Percentiles rank a stretch among this genome's conserved stretches.
Evolutionary conservation across 2,797 vertebrate species (phyloP).

Genomic region (Melanotaenia trifasciata): DNA sequence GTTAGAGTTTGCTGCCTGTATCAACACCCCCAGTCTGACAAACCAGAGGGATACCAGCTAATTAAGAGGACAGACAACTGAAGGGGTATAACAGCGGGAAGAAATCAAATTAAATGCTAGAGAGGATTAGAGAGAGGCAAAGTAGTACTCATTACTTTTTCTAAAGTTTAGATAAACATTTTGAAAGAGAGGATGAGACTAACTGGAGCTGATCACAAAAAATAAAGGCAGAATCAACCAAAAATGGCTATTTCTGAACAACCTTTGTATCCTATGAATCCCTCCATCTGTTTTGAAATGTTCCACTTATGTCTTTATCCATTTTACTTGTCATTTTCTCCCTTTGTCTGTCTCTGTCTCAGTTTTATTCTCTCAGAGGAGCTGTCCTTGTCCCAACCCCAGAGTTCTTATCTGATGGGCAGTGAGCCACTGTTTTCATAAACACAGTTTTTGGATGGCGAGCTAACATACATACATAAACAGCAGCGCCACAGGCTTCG

Average conservation of each 20-base stretch:
- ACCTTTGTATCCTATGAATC: constrained; percentile 44
- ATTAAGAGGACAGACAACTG: constrained; percentile 73
- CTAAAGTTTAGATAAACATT: constrained; percentile 54
- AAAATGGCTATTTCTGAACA: constrained; percentile 46
- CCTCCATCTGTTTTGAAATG: constrained; percentile 31
- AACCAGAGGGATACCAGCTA: constrained; percentile 74
- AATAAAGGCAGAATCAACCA: constrained; percentile 22
- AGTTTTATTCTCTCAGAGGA: constrained; percentile 53
- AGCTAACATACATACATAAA: constrained; percentile 75
- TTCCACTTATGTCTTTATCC: constrained; percentile 37
- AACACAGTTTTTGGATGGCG: constrained; percentile 77
- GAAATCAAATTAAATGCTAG: constrained; percentile 76
- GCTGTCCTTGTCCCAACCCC: constrained; percentile 56
- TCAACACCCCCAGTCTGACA: constrained; percentile 70
- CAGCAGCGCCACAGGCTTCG: constrained; percentile 74
- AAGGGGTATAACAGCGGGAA: constrained; percentile 64
- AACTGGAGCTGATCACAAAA: constrained; percentile 14
- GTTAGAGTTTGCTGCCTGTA: constrained; percentile 58
- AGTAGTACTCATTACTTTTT: constrained; percentile 65
- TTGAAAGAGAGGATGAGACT: constrained; percentile 34
- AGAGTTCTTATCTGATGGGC: constrained; percentile 77
- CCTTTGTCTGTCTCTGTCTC: constrained; percentile 52
- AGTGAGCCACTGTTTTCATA: constrained; percentile 80
- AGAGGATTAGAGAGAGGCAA: constrained; percentile 67
- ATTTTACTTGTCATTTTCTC: constrained; percentile 31